These are phyloP conservation scores for Threskiornis aethiopicus DNA, from an alignment of 2,797 vertebrate genomes.

Conservation along the genomic window DNA sequence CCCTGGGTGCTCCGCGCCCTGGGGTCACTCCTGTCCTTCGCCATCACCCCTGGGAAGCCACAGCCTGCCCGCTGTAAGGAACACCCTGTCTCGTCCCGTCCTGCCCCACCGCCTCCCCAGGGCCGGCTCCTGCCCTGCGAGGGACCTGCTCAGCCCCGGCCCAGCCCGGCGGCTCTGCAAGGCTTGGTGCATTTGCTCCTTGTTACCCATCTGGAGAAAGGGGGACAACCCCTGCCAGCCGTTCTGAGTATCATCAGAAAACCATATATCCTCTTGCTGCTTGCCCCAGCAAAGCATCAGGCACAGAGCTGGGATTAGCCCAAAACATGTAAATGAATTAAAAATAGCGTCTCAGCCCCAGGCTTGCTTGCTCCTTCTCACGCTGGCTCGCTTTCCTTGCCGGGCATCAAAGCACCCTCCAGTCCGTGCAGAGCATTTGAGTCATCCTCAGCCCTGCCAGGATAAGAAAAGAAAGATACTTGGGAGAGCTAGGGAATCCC, in stretches of 20 bases:
- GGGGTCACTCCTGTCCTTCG: neutral
- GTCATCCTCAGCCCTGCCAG: neutral
- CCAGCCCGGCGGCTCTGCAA: neutral
- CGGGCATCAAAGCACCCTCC: neutral
- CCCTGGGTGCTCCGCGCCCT: neutral
- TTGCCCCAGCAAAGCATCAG: neutral
- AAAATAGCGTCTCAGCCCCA: neutral
- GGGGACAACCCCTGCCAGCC: neutral
- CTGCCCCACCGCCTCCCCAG: neutral
- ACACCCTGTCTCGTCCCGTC: no score
- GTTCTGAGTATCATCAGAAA: neutral
- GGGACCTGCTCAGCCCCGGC: neutral
- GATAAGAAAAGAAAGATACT: neutral
- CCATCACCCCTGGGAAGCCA: neutral
- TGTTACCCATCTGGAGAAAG: no score
- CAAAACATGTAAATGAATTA: neutral
- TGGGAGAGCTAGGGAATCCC: neutral
- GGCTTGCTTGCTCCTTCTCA: neutral
- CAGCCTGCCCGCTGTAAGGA: neutral
- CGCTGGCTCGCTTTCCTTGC: neutral
- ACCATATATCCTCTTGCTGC: neutral
- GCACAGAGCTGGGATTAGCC: neutral
- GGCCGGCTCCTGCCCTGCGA: neutral
- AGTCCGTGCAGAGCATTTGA: neutral
- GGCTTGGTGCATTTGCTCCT: neutral